Conservation (phyloP, 1,140 invertebrate species). For the Protaetia brevitarsis region DNA sequence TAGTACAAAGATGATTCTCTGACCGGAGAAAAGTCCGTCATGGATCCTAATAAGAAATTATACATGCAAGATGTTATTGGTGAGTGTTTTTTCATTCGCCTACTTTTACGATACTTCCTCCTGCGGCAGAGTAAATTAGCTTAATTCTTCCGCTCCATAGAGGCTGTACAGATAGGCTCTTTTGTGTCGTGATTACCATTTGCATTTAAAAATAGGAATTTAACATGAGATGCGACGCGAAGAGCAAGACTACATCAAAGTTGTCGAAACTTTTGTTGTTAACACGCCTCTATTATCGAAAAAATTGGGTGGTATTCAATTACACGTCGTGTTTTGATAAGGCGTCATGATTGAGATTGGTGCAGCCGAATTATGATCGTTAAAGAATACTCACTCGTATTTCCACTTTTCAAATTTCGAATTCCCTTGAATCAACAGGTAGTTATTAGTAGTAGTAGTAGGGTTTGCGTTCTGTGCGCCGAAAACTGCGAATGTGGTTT, state of each 20-base stretch:
- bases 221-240: no score
- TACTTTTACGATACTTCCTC: conserved; percentile 15
- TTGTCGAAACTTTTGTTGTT: no score
- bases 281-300: no score
- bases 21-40: background rate
- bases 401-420: background rate
- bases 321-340: no score
- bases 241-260: no score
- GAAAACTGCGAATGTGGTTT: background rate
- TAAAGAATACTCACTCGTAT: conserved; percentile 7
- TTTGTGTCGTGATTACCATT: background rate
- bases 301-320: no score
- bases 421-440: conserved; percentile 2
- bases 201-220: no score
- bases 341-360: no score
- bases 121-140: background rate
- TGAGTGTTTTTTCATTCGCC: background rate
- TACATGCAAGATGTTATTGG: background rate
- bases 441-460: background rate
- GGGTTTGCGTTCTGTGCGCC: background rate
- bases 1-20: background rate
- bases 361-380: no score
- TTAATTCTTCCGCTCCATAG: background rate
- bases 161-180: background rate
- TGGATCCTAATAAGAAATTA: background rate